phyloP scores from a whole-genome alignment of 2,888 invertebrate species.

The Thymelicus sylvestris region DNA sequence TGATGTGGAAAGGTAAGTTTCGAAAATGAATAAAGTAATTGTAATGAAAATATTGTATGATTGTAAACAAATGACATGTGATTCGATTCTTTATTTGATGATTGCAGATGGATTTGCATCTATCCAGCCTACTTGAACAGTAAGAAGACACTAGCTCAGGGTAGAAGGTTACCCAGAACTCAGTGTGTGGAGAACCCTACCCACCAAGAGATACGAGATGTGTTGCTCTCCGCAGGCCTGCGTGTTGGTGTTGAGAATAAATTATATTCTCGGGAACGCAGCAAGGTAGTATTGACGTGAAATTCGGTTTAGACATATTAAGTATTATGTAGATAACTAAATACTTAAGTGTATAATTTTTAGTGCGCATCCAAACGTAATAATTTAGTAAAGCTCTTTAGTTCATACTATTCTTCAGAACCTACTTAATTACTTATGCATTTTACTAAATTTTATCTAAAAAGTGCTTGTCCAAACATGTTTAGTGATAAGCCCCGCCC shows the following conservation, averaged over 20 bases:
- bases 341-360: too few relatives aligned
- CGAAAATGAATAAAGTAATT: neutral
- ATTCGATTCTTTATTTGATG: neutral
- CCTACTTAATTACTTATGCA: too few relatives aligned
- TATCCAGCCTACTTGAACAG: constrained; percentile 98
- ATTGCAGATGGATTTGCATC: constrained; percentile 95
- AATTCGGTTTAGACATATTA: too few relatives aligned
- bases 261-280: constrained; percentile 94
- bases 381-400: too few relatives aligned
- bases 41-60: neutral
- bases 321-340: too few relatives aligned
- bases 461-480: too few relatives aligned
- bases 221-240: constrained; percentile 92
- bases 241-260: constrained; percentile 96
- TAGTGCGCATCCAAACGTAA: too few relatives aligned
- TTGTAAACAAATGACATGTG: too few relatives aligned
- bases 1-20: constrained; percentile 82
- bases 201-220: constrained; percentile 97
- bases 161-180: constrained; percentile 92
- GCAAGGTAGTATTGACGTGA: constrained; percentile 83
- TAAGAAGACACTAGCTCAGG: constrained; percentile 95
- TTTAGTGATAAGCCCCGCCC: too few relatives aligned
- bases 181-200: constrained; percentile 98
- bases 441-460: too few relatives aligned
- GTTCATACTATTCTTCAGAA: too few relatives aligned